Base-by-base conservation (phyloP, 2,888 invertebrate genomes). In the Platerodrilus igneus region DNA sequence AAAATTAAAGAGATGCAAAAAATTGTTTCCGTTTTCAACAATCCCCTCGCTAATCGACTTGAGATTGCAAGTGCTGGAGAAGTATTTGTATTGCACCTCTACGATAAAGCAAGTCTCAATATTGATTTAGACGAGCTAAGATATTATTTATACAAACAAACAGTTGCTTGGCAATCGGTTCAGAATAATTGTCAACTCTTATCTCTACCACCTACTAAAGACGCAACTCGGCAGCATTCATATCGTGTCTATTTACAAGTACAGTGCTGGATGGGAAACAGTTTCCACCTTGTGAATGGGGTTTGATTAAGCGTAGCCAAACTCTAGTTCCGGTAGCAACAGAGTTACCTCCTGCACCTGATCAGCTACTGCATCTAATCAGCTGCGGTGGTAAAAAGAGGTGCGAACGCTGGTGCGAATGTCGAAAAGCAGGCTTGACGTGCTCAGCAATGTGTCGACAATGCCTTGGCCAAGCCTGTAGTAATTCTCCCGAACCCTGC, bases 121-220 rank as follows among this genome's bases (percentile, higher is more conserved):
- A 8, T 31, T 9, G 21, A 31, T 31, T 31, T 31, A 22, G 31
- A 31, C 21, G 31, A 31, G 31, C 14, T 31, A 14, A 20, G 31
- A 15, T 31, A 19, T 19, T 31, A 31, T 31, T 31, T 31, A 21
- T 31, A 31, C 19, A 31, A 31, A 31, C 31, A 31, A 5, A 31
- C 4, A 21, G 20, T 31, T 31, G 31, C 20, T 6, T 4, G n/a
- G 13, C 25, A 25, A n/a, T n/a, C n/a, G n/a, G n/a, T n/a, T n/a
- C n/a, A n/a, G n/a, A n/a, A n/a, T n/a, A n/a, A n/a, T n/a, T n/a
- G n/a, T n/a, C n/a, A n/a, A n/a, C n/a, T n/a, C n/a, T n/a, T n/a
- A n/a, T n/a, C n/a, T n/a, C n/a, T 27, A 15, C 27, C 27, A 5
- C 27, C 27, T 27, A 27, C 27, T 13, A 21, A 20, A 4, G 14